A percentile compares a stretch with the other conserved stretches of the same genome.
These are phyloP conservation scores for Drosophila paranaensis DNA, from an alignment of 2,888 invertebrate genomes.

Conservation along the genomic window DNA sequence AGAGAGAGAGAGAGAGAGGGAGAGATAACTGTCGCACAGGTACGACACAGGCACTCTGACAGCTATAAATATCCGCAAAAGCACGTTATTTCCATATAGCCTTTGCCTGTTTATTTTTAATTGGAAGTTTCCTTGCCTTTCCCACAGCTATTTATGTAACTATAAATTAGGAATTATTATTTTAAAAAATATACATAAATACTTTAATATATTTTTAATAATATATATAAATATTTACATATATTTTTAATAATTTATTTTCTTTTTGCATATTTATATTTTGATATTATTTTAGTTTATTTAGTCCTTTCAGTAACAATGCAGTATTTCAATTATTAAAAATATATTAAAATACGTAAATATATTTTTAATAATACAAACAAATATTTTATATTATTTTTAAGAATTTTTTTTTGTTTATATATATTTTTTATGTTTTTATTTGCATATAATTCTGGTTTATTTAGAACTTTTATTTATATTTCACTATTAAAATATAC, in stretches of 20 bases:
- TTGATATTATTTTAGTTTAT: neutral
- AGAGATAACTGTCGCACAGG: slow-evolving; percentile 33
- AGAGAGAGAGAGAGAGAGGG: neutral
- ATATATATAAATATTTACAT: neutral
- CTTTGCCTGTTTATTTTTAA: slow-evolving; percentile 22
- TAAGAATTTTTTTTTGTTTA: too few relatives aligned
- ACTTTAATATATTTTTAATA: too few relatives aligned
- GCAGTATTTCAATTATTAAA: too few relatives aligned
- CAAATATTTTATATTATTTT: too few relatives aligned
- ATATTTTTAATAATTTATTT: neutral
- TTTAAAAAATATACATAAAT: neutral
- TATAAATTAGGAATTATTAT: neutral
- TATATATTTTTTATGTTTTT: too few relatives aligned
- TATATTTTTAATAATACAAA: too few relatives aligned
- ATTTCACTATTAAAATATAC: too few relatives aligned
- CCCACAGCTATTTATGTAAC: slow-evolving; percentile 1
- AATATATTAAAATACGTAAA: too few relatives aligned
- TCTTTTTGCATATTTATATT: neutral
- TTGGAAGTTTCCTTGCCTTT: slow-evolving; percentile 1
- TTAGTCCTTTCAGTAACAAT: too few relatives aligned
- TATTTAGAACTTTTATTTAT: too few relatives aligned
- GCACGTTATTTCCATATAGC: slow-evolving; percentile 35
- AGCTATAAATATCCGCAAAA: slow-evolving; percentile 52
- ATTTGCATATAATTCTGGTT: too few relatives aligned
- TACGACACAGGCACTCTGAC: slow-evolving; percentile 7